Percentiles rank a stretch among this genome's conserved stretches.
phyloP scores from a whole-genome alignment of 2,888 invertebrate genomes.

The Lamellibrachia columna region DNA sequence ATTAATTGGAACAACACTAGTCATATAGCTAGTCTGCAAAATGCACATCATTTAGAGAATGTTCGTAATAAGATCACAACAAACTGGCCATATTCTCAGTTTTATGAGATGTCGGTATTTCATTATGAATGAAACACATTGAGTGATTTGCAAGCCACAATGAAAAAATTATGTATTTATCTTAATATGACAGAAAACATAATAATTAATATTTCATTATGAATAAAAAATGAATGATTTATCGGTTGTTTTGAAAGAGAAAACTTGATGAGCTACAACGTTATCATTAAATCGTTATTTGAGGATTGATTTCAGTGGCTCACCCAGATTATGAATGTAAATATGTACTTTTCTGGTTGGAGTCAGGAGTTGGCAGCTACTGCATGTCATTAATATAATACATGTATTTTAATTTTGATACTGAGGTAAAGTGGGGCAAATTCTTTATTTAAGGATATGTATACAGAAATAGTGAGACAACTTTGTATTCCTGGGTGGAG shows the following conservation, averaged over 20 bases:
- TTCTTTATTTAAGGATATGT: background rate
- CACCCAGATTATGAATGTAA: background rate
- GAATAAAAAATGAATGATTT: constrained; percentile 3
- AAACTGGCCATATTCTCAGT: background rate
- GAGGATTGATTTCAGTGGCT: background rate
- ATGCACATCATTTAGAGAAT: background rate
- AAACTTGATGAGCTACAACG: background rate
- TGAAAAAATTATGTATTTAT: background rate
- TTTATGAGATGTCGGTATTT: background rate
- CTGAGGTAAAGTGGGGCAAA: background rate
- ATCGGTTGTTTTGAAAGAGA: background rate
- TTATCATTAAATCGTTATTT: background rate
- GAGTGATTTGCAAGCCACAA: background rate
- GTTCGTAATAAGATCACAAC: background rate
- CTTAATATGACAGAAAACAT: background rate
- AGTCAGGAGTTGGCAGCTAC: background rate
- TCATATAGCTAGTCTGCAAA: too few relatives aligned
- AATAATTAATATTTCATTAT: constrained; percentile 1
- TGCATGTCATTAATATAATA: background rate
- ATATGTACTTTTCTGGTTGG: constrained; percentile 7
- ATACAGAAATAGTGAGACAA: background rate
- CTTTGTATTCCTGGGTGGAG: too few relatives aligned
- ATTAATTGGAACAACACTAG: too few relatives aligned
- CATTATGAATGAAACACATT: background rate
- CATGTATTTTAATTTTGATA: background rate